These are phyloP conservation scores for Flexamia atlantica DNA, from an alignment of 2,888 invertebrate genomes.

Conservation along the genomic window DNA sequence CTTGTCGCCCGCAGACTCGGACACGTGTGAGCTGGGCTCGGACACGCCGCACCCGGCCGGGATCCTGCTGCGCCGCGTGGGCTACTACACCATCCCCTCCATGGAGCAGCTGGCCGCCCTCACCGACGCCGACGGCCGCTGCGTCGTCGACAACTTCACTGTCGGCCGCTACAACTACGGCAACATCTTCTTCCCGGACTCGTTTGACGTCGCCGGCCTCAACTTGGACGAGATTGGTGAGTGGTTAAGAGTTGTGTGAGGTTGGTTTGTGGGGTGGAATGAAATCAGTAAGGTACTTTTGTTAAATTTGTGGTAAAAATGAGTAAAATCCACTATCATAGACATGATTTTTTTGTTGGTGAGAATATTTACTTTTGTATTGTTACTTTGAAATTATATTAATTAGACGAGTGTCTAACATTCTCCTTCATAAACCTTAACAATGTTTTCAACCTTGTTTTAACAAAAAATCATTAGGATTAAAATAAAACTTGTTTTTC, in stretches of 20 bases:
- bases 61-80: slow-evolving; percentile 85
- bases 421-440: too few species aligned
- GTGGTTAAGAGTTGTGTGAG: slow-evolving; percentile 69
- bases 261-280: too few species aligned
- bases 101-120: slow-evolving; percentile 88
- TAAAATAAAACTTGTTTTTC: too few species aligned
- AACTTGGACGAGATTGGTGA: slow-evolving; percentile 92
- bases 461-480: too few species aligned
- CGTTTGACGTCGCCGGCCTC: slow-evolving; percentile 89
- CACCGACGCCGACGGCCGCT: slow-evolving; percentile 86
- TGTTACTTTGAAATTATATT: too few species aligned
- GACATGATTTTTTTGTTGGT: too few species aligned
- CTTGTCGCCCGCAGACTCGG: slow-evolving; percentile 56
- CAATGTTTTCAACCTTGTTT: too few species aligned
- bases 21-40: slow-evolving; percentile 68
- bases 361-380: too few species aligned
- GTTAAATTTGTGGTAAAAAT: too few species aligned
- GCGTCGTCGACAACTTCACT: slow-evolving; percentile 91
- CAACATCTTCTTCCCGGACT: slow-evolving; percentile 90
- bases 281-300: too few species aligned
- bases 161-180: slow-evolving; percentile 95
- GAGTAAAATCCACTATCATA: too few species aligned
- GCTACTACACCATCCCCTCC: slow-evolving; percentile 95
- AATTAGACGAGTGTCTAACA: too few species aligned
- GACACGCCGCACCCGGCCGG: slow-evolving; percentile 83